Evolutionary conservation across 2,113 vertebrate genomes (phyloP), one percentile per base, ranked within the genome.

Genomic region (Pan paniscus): DNA sequence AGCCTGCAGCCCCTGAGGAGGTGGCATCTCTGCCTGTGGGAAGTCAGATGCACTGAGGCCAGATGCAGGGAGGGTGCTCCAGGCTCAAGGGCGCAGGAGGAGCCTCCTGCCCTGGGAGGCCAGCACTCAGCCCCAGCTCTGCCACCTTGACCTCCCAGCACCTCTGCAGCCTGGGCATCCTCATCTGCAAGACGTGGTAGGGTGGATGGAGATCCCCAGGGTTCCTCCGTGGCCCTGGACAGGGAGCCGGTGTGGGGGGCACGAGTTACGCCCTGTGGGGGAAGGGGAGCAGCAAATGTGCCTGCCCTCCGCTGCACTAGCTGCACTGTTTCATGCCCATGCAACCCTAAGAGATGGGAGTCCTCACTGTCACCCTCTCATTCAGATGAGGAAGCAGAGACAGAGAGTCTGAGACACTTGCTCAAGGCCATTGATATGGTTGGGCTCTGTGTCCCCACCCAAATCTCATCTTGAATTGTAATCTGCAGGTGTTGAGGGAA

Each of bases 251-350:
- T 11, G 30, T 38, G 16, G 38, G 2, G 22, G 30, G 16, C 0
- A 0, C 2, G 2, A 38, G 32, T 7, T 30, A 2, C 17, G 5
- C 79, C 11, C 12, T 35, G 30, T 50, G 1, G 0, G 30, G 52
- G 4, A 14, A 38, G 38, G 23, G n/a, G 32, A 27, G 70, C n/a
- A 13, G 72, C 30, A 25, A 46, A 16, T 46, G 2, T 18, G 3
- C 59, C 17, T 4, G 13, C 20, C 1, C 27, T 3, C 25, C 0
- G 23, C 30, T 23, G 23, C 10, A 18, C 27, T 16, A 1, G 40
- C 50, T n/a, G 64, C n/a, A 4, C 35, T 38, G 11, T 55, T 68
- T 48, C 16, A 9, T 27, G 6, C 38, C n/a, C 1, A 6, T 30
- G 48, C 17, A 17, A 1, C 32, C 32, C 46, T 17, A 38, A 8